phyloP scores from a whole-genome alignment of 2,888 invertebrate genomes.

The Dromius quadrimaculatus region DNA sequence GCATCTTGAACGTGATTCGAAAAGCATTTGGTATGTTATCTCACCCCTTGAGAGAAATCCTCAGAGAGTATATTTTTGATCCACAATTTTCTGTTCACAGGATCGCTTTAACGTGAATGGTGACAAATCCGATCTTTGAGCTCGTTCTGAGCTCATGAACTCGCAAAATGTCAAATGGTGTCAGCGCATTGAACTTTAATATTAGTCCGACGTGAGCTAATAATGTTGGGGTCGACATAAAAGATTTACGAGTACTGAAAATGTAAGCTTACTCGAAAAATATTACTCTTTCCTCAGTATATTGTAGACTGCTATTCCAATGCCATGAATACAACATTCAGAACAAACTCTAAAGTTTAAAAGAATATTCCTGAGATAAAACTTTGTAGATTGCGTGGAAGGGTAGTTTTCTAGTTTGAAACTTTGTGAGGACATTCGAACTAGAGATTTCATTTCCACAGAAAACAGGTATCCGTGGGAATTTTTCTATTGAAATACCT shows the following conservation, averaged over 20 bases:
- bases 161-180: conserved; percentile 29
- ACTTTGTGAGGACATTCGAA: too few relatives aligned
- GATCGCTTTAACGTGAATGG: conserved; percentile 30
- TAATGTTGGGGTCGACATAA: too few relatives aligned
- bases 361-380: conserved; percentile 1
- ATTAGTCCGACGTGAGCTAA: too few relatives aligned
- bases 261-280: too few relatives aligned
- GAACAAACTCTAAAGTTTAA: conserved; percentile 1
- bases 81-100: neutral
- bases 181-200: conserved; percentile 9
- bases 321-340: neutral
- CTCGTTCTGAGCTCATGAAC: conserved; percentile 8
- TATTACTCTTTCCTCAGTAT: too few relatives aligned
- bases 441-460: too few relatives aligned
- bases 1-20: too few relatives aligned
- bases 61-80: conserved; percentile 19
- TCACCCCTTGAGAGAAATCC: too few relatives aligned
- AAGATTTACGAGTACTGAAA: too few relatives aligned
- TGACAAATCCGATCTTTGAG: conserved; percentile 30
- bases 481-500: too few relatives aligned
- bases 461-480: too few relatives aligned
- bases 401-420: conserved; percentile 10
- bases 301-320: conserved; percentile 10
- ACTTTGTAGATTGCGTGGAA: neutral
- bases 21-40: too few relatives aligned